These are phyloP conservation scores for Athene noctua DNA, from an alignment of 2,113 vertebrate genomes.

Conservation along the genomic window DNA sequence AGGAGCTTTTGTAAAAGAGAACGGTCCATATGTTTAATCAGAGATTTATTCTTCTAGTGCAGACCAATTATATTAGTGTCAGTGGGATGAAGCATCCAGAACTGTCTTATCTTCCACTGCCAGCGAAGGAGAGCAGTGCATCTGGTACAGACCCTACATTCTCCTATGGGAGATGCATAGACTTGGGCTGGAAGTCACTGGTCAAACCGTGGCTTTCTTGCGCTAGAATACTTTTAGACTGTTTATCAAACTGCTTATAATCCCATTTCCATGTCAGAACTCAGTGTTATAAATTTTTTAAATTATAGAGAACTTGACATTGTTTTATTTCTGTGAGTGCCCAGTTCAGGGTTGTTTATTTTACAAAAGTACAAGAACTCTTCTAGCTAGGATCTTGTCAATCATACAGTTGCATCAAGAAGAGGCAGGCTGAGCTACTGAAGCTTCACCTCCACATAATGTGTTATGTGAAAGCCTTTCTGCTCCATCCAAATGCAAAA, in stretches of 20 bases:
- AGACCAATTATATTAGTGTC: background rate
- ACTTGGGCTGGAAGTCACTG: background rate
- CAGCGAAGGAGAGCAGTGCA: background rate
- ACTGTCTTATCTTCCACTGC: background rate
- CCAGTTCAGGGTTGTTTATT: background rate
- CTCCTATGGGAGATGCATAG: background rate
- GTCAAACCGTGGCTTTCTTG: background rate
- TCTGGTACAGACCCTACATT: background rate
- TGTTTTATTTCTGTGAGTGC: background rate
- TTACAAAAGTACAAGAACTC: background rate
- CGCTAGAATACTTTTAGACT: background rate
- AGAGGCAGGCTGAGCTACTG: background rate
- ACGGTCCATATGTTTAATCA: background rate
- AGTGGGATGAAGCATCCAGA: background rate
- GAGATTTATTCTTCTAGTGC: background rate
- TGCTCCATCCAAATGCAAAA: slow-evolving; percentile 23
- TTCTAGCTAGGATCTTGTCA: background rate
- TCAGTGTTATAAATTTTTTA: background rate
- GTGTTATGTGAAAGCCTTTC: background rate
- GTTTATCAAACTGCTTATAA: background rate
- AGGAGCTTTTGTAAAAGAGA: background rate
- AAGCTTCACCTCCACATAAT: background rate
- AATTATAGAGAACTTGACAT: background rate
- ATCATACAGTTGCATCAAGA: background rate
- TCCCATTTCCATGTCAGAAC: background rate